These are phyloP conservation scores for Dicyrtomina minuta DNA, from an alignment of 2,888 invertebrate genomes.

Conservation along the genomic window DNA sequence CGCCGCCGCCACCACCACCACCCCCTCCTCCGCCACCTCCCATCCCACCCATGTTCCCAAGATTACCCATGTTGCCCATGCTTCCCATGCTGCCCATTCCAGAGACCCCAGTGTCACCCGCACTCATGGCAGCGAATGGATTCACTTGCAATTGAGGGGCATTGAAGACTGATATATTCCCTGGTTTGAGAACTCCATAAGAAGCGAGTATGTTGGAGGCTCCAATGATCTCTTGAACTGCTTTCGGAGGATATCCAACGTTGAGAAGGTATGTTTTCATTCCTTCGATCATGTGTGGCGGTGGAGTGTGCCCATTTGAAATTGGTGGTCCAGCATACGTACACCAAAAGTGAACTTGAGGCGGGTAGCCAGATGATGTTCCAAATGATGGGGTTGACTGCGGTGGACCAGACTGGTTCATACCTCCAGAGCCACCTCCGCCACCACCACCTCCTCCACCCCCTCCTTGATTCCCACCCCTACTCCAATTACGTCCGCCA, in stretches of 20 bases:
- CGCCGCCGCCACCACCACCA: not conserved
- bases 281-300: constrained; percentile 53
- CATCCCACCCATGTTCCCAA: constrained; percentile 22
- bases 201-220: constrained; percentile 52
- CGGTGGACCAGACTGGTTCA: constrained; percentile 6
- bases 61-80: constrained; percentile 36
- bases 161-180: constrained; percentile 53
- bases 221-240: constrained; percentile 51
- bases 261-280: constrained; percentile 52
- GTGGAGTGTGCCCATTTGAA: constrained; percentile 52
- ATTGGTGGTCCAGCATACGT: constrained; percentile 53
- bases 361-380: constrained; percentile 51
- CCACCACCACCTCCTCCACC: constrained; percentile 34
- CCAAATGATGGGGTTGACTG: constrained; percentile 15
- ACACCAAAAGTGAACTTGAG: constrained; percentile 54
- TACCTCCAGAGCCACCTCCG: constrained; percentile 37
- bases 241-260: constrained; percentile 51
- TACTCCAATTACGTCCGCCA: constrained; percentile 40
- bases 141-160: constrained; percentile 51
- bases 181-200: constrained; percentile 52
- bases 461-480: constrained; percentile 8
- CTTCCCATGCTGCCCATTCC: constrained; percentile 48
- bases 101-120: constrained; percentile 41
- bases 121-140: constrained; percentile 46
- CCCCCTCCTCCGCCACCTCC: not conserved